Percentiles rank a stretch among this genome's conserved stretches.
Conservation (phyloP, 1,140 invertebrate species). For the Dreissena rostriformis region DNA sequence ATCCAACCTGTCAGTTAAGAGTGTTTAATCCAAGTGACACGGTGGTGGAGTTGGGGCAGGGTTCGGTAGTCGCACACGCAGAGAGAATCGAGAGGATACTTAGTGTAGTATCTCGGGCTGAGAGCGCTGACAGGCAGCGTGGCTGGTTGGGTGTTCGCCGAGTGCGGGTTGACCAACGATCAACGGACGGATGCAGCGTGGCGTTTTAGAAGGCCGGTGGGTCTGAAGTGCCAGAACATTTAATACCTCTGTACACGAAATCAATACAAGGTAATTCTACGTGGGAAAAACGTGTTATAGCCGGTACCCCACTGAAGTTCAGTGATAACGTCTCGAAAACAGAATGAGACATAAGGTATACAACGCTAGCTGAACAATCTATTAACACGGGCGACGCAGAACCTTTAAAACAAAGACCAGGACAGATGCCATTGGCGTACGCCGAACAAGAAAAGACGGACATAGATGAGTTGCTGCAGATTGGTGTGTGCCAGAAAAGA, state of each 20-base stretch:
- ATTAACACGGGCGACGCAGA: conserved; percentile 29
- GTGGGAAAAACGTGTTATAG: not conserved
- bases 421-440: not conserved
- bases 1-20: conserved; percentile 11
- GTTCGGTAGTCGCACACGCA: not conserved
- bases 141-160: not conserved
- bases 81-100: conserved; percentile 13
- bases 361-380: conserved; percentile 5
- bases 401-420: conserved; percentile 13
- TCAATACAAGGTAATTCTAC: not conserved
- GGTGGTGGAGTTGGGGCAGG: not conserved
- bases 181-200: not conserved
- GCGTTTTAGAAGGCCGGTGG: no score
- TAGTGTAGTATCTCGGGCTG: conserved; percentile 7
- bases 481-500: no score
- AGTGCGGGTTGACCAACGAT: no score
- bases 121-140: not conserved
- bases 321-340: conserved; percentile 10
- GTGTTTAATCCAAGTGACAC: not conserved
- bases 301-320: not conserved
- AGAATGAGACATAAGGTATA: conserved; percentile 15
- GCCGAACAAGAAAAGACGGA: no score
- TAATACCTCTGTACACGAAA: not conserved
- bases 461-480: no score
- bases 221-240: not conserved